Base-by-base conservation (phyloP, 2,113 vertebrate species). In the Mormoops blainvillei region DNA sequence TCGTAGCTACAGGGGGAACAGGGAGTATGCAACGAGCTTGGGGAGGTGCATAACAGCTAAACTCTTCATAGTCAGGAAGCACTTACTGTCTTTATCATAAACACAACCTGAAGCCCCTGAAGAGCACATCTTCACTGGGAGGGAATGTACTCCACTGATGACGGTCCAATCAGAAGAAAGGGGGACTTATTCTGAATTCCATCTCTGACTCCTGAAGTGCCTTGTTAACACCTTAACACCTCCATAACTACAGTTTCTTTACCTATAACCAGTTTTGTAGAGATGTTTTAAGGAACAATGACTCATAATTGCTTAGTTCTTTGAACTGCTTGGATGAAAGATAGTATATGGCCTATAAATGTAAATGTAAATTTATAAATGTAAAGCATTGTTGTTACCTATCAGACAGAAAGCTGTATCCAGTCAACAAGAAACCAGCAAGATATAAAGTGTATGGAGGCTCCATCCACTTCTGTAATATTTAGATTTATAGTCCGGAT, bases 251-350 rank as follows among this genome's bases (percentile, higher is more conserved):
- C 28, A 65, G 58, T 87, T 63, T 83, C 68, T 65, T 87, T 85
- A 56, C 52, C 41, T 68, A 45, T 74, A 73, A 94, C 7, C 52
- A 67, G 52, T 58, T 61, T 77, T 48, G 19, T 43, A 19, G 50
- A 77, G 80, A n/a, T 73, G 90, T 85, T 95, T 84, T 61, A 77
- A 94, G 89, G 81, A 96, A 92, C 61, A 92, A 77, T 97, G 97
- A 98, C 26, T 95, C 93, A 97, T 84, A 89, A 94, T 81, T 96
- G 63, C 73, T 50, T 52, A 95, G 95, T 84, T 95, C 84, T 96
- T 87, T 97, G 56, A 96, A 96, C 65, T 87, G 58, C 52, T 81
- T 85, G 91, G 74, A 94, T 95, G 71, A 96, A 84, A 96, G 94
- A 77, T 56, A 33, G 26, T 91, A 82, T 87, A 70, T 18, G 56